Conservation (phyloP, 1,140 invertebrate genomes). For the Trissolcus basalis region DNA sequence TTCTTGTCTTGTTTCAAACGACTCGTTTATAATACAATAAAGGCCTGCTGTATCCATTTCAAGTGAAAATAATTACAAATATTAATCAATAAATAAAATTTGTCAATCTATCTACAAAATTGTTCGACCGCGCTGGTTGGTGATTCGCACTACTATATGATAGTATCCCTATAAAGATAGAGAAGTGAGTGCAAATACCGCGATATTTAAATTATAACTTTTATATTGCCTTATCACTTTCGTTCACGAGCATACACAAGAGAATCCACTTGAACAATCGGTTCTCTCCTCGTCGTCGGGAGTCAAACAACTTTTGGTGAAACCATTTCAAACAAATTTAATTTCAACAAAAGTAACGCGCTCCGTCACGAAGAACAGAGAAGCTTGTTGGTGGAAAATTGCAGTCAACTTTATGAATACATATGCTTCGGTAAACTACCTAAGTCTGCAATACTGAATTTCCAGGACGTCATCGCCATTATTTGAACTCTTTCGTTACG, state of each 20-base stretch:
- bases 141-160: conserved; percentile 5
- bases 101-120: conserved; percentile 52
- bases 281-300: conserved; percentile 28
- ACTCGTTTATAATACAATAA: conserved; percentile 50
- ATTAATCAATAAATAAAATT: conserved; percentile 47
- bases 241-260: conserved; percentile 38
- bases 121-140: conserved; percentile 2
- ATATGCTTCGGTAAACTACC: conserved; percentile 22
- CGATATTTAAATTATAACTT: conserved; percentile 36
- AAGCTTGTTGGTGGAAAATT: conserved; percentile 9
- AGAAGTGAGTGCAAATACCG: conserved; percentile 54
- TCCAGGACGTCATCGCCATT: conserved; percentile 28
- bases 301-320: conserved; percentile 23
- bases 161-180: conserved; percentile 22
- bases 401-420: conserved; percentile 34
- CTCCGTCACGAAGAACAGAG: conserved; percentile 24
- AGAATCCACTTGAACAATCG: conserved; percentile 14
- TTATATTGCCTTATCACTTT: conserved; percentile 53
- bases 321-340: conserved; percentile 12
- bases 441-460: conserved; percentile 40
- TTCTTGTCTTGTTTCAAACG: conserved; percentile 21
- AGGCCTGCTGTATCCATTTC: conserved; percentile 32
- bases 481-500: conserved; percentile 30
- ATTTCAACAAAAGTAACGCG: conserved; percentile 35
- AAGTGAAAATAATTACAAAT: conserved; percentile 52